Base-by-base conservation (phyloP, 30 jellyfish, hydroid and myxozoan species). In the Clytia hemisphaerica region DNA sequence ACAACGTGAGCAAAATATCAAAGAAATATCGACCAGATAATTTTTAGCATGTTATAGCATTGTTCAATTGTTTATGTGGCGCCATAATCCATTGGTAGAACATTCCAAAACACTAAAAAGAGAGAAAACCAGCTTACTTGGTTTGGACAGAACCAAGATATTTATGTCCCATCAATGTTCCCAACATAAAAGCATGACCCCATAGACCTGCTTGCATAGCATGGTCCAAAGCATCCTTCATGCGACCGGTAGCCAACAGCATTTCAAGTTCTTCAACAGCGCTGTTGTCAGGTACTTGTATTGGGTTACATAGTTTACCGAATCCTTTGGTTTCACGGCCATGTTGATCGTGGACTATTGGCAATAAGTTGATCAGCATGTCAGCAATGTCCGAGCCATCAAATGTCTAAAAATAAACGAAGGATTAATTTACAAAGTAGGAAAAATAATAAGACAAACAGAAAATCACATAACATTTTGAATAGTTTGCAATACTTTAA, bases 321-420 rank as follows among this genome's bases (percentile, higher is more conserved):
- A 46, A 55, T 44, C 26, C 33, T 50, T 32, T 45, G 12, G 79
- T n/a, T n/a, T 65, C 70, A 0, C 19, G 32, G 9, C 78, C 78
- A 35, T 65, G 32, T 21, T 37, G 22, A 18, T 69, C 81, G 9
- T 26, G 18, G 6, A 25, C 34, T n/a, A n/a, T n/a, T 30, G 81
- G 76, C 49, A 69, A n/a, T 27, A 69, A 69, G 25, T 24, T 12
- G n/a, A 33, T 26, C 19, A 69, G 74, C 31, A 69, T 37, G 0
- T 69, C 81, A 2, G 81, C 81, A 47, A 69, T 48, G 2, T 69
- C 81, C 16, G 81, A 69, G 46, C 81, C 81, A 69, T 69, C 81
- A 69, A 69, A 69, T 6, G 81, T 69, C 81, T 69, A 45, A 45
- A 68, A 68, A 44, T 29, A 3, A 35, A 31, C 67, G 30, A 22